phyloP scores from a whole-genome alignment of 1,140 invertebrate genomes.

The Trichomalopsis sarcophagae region DNA sequence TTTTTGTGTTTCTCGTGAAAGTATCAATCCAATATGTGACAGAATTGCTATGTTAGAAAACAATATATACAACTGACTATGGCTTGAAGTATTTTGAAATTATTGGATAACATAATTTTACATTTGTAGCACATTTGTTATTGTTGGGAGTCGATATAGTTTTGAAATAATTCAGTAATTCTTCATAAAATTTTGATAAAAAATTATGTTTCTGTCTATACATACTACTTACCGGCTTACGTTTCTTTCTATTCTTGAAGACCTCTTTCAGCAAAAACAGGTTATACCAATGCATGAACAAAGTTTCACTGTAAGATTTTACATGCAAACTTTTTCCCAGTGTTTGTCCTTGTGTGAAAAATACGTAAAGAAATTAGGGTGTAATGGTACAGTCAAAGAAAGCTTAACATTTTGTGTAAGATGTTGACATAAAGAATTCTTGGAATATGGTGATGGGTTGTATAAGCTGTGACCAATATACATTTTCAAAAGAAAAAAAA shows the following conservation, averaged over 20 bases:
- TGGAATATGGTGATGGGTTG: conserved; percentile 35
- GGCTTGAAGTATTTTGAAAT: conserved; percentile 2
- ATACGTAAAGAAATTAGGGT: neutral
- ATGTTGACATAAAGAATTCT: neutral
- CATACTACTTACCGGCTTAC: neutral
- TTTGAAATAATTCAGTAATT: neutral
- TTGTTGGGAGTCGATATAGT: conserved; percentile 12
- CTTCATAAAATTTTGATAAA: neutral
- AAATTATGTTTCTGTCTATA: conserved; percentile 3
- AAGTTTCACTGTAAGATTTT: conserved; percentile 12
- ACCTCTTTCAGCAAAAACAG: neutral
- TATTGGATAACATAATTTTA: neutral
- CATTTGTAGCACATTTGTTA: conserved; percentile 9
- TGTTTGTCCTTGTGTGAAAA: conserved; percentile 61
- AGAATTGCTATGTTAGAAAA: neutral
- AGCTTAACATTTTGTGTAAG: neutral
- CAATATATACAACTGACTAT: neutral
- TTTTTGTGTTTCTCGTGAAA: conserved; percentile 4
- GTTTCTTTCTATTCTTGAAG: neutral
- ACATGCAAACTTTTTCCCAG: conserved; percentile 60
- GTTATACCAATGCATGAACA: neutral
- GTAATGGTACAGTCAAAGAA: neutral
- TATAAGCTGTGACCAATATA: conserved; percentile 6
- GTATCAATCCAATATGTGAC: neutral
- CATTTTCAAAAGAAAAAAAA: neutral